Percentiles rank a stretch among this genome's conserved stretches.
Conservation (phyloP, 2,888 invertebrate genomes). For the Agriopis marginaria region DNA sequence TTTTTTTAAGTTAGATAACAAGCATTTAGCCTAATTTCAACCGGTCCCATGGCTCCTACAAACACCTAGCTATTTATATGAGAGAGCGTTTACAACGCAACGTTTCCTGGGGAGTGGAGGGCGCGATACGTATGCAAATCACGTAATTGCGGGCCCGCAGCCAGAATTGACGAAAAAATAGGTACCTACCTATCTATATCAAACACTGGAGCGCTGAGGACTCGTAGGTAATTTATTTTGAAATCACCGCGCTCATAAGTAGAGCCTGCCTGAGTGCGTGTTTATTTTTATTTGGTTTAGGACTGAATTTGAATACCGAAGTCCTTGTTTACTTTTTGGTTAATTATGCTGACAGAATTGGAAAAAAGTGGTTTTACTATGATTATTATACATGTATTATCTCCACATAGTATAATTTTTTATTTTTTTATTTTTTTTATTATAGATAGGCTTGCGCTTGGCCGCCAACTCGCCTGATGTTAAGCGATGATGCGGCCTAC, state of each 20-base stretch:
- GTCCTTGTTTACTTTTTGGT: too few relatives aligned
- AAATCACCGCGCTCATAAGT: conserved; percentile 17
- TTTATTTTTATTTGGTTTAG: neutral
- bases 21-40: neutral
- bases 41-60: neutral
- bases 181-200: conserved; percentile 35
- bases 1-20: neutral
- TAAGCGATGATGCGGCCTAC: too few relatives aligned
- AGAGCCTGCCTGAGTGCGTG: neutral
- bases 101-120: conserved; percentile 43
- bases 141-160: conserved; percentile 63
- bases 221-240: conserved; percentile 33
- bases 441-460: too few relatives aligned
- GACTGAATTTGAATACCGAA: too few relatives aligned
- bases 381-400: too few relatives aligned
- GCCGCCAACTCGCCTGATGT: too few relatives aligned
- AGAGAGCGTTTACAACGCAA: conserved; percentile 33
- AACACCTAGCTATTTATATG: conserved; percentile 38
- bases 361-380: too few relatives aligned
- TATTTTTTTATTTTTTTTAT: too few relatives aligned
- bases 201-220: conserved; percentile 39
- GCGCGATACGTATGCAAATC: conserved; percentile 70
- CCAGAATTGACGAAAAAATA: conserved; percentile 43
- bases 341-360: too few relatives aligned
- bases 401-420: too few relatives aligned